phyloP scores from a whole-genome alignment of 1,140 invertebrate genomes.

The Drosophila subpulchrella region DNA sequence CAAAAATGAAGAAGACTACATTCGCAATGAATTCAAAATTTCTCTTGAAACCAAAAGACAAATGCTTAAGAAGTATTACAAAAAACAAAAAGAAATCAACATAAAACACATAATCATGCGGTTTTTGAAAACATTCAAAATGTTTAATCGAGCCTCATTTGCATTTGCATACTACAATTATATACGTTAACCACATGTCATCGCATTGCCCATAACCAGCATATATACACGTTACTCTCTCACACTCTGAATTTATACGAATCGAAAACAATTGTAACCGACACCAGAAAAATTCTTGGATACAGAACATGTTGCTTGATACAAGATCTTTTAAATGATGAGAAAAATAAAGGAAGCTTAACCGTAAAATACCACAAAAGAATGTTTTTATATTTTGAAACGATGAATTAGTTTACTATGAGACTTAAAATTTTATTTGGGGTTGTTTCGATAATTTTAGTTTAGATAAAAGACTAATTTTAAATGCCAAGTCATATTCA shows the following conservation, averaged over 20 bases:
- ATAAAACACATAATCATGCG: slow-evolving; percentile 70
- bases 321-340: slow-evolving; percentile 79
- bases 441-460: no score
- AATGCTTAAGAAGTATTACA: slow-evolving; percentile 81
- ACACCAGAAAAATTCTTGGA: slow-evolving; percentile 59
- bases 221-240: slow-evolving; percentile 64
- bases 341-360: slow-evolving; percentile 83
- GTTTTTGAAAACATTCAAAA: slow-evolving; percentile 78
- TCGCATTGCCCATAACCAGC: slow-evolving; percentile 44
- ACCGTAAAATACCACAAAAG: slow-evolving; percentile 62
- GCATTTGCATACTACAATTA: slow-evolving; percentile 65
- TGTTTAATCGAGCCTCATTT: slow-evolving; percentile 75
- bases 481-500: no score
- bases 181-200: slow-evolving; percentile 60
- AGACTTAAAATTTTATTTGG: no score
- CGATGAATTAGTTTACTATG: no score
- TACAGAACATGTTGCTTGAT: slow-evolving; percentile 78
- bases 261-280: slow-evolving; percentile 56
- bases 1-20: slow-evolving; percentile 65
- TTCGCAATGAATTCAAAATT: slow-evolving; percentile 80
- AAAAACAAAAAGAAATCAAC: slow-evolving; percentile 36
- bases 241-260: slow-evolving; percentile 63
- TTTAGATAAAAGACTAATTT: no score
- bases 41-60: slow-evolving; percentile 75
- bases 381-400: background rate